phyloP scores from a whole-genome alignment of 2,888 invertebrate species.

The Pteria penguin region DNA sequence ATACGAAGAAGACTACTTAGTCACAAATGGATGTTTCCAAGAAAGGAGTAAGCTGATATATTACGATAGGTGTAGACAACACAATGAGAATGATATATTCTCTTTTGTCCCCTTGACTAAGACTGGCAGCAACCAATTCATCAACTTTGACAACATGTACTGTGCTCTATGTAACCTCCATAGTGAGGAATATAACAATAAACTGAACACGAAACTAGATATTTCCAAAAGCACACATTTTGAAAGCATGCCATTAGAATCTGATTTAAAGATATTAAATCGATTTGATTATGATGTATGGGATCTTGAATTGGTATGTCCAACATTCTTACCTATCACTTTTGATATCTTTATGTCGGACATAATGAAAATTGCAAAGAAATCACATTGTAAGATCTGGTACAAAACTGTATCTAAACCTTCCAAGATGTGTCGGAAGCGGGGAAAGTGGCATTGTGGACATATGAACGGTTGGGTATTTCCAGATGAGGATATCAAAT shows the following conservation, averaged over 20 bases:
- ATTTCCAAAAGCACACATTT: too few relatives aligned
- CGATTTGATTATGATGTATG: neutral
- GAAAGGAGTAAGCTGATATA: neutral
- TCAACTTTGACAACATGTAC: neutral
- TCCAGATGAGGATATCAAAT: neutral
- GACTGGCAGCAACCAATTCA: neutral
- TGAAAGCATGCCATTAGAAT: neutral
- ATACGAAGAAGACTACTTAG: neutral
- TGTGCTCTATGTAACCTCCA: neutral
- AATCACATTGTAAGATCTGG: neutral
- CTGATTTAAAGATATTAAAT: neutral
- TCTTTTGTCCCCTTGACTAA: neutral
- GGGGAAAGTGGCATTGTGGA: neutral
- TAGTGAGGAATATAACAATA: neutral
- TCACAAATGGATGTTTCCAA: neutral
- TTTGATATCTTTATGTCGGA: neutral
- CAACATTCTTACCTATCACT: neutral
- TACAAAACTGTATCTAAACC: neutral
- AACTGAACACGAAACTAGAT: neutral
- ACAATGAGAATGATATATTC: neutral
- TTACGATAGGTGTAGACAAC: neutral
- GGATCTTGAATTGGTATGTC: neutral
- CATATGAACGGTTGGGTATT: neutral
- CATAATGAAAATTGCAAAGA: neutral
- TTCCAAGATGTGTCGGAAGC: neutral